Evolutionary conservation across 2,113 vertebrate species (phyloP), one percentile per base, ranked within the genome.

Genomic region (Xenus cinereus): DNA sequence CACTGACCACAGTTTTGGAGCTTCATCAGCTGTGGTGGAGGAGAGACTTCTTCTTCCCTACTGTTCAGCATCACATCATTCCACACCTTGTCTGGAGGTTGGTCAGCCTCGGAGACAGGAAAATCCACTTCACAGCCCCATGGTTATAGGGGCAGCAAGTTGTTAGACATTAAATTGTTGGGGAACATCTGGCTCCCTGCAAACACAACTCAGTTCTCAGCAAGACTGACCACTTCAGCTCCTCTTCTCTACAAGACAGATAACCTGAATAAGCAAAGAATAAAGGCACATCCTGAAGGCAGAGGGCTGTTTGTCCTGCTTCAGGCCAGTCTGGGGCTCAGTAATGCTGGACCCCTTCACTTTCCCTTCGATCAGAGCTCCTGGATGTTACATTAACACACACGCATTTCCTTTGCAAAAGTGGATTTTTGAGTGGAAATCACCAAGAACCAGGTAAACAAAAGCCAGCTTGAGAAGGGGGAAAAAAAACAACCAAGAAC

Each of bases 91-190:
- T 66, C 62, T 4, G 3, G 35, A 54, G 72, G 48, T 72, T 28
- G 63, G 53, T 45, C 48, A 79, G 62, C 53, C n/a, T 7, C 27
- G 54, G 26, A 27, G 17, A 37, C 20, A 21, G 41, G 37, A 46
- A 39, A 84, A 88, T 14, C 1, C 4, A 66, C 41, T 45, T 54
- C 20, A 26, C 1, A 2, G 30, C 19, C 22, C 41, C 0, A 0
- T 23, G 39, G 67, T 54, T 60, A 24, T 0, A 37, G 32, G n/a
- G 35, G 28, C 76, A 64, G 45, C 33, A 43, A 73, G 54, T 4
- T 69, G 28, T 69, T 48, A 54, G 72, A 60, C 19, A 51, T n/a
- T 17, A 4, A 64, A 78, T 50, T 9, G 12, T 37, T 27, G n/a
- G 71, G 50, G 77, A 60, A 54, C 21, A 50, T 18, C 33, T 59